These are phyloP conservation scores for Pogonognathellus flavescens DNA, from an alignment of 1,140 invertebrate genomes.

Conservation along the genomic window DNA sequence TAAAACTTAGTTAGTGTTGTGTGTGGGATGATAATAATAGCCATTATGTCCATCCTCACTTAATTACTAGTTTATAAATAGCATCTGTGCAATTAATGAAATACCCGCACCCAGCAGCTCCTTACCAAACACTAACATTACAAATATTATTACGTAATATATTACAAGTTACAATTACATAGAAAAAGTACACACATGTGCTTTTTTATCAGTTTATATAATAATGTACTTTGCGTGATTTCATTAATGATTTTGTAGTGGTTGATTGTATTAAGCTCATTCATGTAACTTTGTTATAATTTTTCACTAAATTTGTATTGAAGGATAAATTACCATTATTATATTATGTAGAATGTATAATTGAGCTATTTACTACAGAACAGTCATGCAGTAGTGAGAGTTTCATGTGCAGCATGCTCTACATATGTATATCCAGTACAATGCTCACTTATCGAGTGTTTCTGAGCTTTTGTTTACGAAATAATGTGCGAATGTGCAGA, in stretches of 20 bases:
- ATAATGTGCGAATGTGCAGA: constrained; percentile 40
- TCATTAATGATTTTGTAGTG: constrained; percentile 41
- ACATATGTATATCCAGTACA: constrained; percentile 14
- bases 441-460: constrained; percentile 42
- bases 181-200: neutral
- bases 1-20: too few relatives aligned
- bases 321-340: neutral
- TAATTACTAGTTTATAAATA: too few relatives aligned
- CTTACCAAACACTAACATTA: constrained; percentile 27
- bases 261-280: constrained; percentile 33
- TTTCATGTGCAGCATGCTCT: neutral
- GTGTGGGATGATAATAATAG: too few relatives aligned
- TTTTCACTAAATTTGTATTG: constrained; percentile 38
- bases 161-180: neutral
- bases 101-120: constrained; percentile 13
- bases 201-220: neutral
- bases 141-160: neutral
- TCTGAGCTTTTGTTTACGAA: constrained; percentile 41
- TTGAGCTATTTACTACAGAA: constrained; percentile 30
- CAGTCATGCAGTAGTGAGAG: constrained; percentile 3
- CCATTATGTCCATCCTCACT: too few relatives aligned
- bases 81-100: neutral
- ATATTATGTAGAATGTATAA: neutral
- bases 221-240: neutral
- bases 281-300: constrained; percentile 43